Percentiles rank a stretch among this genome's conserved stretches.
Conservation (phyloP, 1,140 invertebrate genomes). For the Adelges cooleyi region DNA sequence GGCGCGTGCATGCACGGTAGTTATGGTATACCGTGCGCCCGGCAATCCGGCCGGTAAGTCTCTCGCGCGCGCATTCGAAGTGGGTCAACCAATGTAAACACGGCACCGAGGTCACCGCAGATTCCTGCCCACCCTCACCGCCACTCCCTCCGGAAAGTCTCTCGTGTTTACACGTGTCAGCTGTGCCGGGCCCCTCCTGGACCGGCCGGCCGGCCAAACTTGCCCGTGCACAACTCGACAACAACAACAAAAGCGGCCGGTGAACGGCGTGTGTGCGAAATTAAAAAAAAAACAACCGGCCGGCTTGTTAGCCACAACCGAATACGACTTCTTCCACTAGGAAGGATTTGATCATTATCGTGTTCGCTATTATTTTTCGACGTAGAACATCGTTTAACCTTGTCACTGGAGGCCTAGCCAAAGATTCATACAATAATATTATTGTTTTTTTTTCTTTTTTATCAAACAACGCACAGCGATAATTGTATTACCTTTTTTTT, state of each 20-base stretch:
- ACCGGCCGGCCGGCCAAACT: background rate
- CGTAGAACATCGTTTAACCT: too few species aligned
- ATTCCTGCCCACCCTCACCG: background rate
- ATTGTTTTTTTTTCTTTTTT: too few species aligned
- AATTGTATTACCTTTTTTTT: too few species aligned
- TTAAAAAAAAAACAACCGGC: too few species aligned
- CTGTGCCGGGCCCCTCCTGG: background rate
- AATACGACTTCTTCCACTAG: too few species aligned
- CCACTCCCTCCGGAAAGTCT: background rate
- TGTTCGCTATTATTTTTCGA: too few species aligned
- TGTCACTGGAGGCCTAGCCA: too few species aligned
- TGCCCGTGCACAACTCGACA: background rate
- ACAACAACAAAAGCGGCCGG: background rate
- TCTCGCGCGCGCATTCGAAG: slow-evolving; percentile 10
- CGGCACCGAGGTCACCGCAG: slow-evolving; percentile 13
- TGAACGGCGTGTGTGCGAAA: background rate
- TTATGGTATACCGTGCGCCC: background rate
- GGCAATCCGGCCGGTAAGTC: background rate
- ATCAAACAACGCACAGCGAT: too few species aligned
- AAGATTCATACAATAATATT: too few species aligned
- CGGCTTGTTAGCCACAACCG: too few species aligned
- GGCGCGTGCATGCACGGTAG: background rate
- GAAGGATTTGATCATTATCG: too few species aligned
- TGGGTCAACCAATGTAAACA: slow-evolving; percentile 29
- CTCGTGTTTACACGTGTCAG: slow-evolving; percentile 22